A percentile compares a stretch with the other conserved stretches of the same genome.
phyloP scores from a whole-genome alignment of 1,140 invertebrate genomes.

The Bathynomus jamesi region DNA sequence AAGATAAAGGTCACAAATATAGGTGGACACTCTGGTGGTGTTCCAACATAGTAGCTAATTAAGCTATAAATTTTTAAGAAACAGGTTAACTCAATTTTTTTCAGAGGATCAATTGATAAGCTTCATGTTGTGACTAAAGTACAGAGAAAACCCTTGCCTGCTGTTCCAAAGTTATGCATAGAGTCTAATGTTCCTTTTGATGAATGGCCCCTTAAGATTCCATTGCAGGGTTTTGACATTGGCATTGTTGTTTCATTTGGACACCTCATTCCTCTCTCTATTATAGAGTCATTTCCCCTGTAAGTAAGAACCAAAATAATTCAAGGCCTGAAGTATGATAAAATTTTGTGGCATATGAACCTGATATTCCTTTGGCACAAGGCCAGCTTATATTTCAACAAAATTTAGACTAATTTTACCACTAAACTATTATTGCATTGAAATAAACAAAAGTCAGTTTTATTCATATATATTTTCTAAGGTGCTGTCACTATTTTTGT shows the following conservation, averaged over 20 bases:
- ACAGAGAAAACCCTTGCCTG: not conserved
- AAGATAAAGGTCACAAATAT: too few relatives aligned
- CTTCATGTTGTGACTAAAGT: not conserved
- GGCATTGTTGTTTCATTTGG: constrained; percentile 48
- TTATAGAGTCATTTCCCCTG: constrained; percentile 44
- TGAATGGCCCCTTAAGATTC: not conserved
- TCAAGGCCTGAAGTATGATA: not conserved
- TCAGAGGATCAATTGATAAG: not conserved
- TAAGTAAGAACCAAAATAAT: constrained; percentile 38
- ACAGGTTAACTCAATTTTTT: too few relatives aligned
- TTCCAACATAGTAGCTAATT: too few relatives aligned
- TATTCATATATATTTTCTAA: too few relatives aligned
- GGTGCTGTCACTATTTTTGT: too few relatives aligned
- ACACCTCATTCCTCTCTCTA: constrained; percentile 42
- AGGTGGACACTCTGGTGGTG: too few relatives aligned
- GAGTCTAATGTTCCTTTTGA: not conserved
- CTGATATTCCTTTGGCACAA: too few relatives aligned
- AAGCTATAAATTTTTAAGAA: too few relatives aligned
- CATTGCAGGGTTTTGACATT: constrained; percentile 39
- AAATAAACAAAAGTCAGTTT: too few relatives aligned
- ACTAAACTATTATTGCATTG: too few relatives aligned
- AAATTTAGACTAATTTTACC: too few relatives aligned
- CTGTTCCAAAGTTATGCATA: not conserved
- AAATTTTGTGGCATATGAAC: not conserved
- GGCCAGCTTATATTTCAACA: too few relatives aligned